Base-by-base conservation (phyloP, 1,140 invertebrate genomes). In the Pseudobourletiella spinata region DNA sequence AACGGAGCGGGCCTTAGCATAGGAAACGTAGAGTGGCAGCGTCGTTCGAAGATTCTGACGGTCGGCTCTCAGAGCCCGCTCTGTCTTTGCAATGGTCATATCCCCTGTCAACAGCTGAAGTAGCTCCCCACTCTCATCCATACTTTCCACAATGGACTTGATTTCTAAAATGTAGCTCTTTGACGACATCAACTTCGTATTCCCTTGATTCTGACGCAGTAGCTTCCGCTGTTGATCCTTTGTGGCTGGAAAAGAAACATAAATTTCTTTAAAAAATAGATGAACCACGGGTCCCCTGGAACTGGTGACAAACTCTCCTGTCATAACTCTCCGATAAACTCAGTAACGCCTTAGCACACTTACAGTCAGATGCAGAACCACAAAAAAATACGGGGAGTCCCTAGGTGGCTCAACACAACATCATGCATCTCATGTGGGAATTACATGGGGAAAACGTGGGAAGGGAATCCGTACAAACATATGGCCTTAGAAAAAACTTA, bases 121-220 rank as follows among this genome's bases (percentile, higher is more conserved):
- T 15, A 60, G 46, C 48, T 67, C 65, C 2, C 61, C 65, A 4
- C 51, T 56, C 26, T 57, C 61, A 44, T 67, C 65, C 15, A 66
- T 43, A 20, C 52, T 35, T n/a, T 62, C 46, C 4, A 61, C 35
- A 3, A 65, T 61, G n/a, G 32, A 22, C 16, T 30, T 29, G 28
- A 65, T 59, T 51, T 65, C 59, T n/a, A 39, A 39, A n/a, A 39
- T n/a, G n/a, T 39, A 39, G 32, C 32, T 39, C 32, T 39, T 39
- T 11, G 8, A 39, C 8, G 8, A 39, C 8, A 39, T 39, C 8
- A 2, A 24, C 52, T 18, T 48, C 25, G 28, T 57, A 60, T 11
- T 18, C 25, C 52, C 22, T 56, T 55, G 50, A 56, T 56, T 57
- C 25, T 50, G 42, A 2, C 55, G 6, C 22, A 32, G 4, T 11